phyloP scores from a whole-genome alignment of 2,797 vertebrate species.

The Enteromius unitaeniatus region DNA sequence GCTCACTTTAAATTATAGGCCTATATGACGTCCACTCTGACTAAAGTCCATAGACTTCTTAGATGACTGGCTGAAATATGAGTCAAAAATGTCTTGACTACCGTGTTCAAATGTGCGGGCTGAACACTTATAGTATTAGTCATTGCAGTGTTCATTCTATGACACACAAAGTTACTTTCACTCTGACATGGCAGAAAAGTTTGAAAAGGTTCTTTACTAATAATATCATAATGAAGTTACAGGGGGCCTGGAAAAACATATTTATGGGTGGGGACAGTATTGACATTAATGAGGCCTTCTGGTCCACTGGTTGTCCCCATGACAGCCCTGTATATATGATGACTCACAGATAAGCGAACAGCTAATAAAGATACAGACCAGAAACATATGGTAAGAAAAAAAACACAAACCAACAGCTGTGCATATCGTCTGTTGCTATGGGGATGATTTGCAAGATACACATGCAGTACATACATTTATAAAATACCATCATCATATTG shows the following conservation, averaged over 20 bases:
- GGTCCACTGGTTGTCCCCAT: background rate
- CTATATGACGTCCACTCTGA: background rate
- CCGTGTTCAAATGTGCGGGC: background rate
- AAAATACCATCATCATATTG: background rate
- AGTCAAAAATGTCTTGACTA: background rate
- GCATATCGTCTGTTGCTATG: conserved; percentile 4
- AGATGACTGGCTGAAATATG: background rate
- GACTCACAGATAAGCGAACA: background rate
- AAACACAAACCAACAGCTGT: conserved; percentile 14
- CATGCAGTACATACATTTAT: background rate
- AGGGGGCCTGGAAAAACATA: background rate
- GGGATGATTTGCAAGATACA: background rate
- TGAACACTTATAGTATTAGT: conserved; percentile 23
- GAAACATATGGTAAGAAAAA: conserved; percentile 24
- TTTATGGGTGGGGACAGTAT: background rate
- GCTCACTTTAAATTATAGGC: background rate
- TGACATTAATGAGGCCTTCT: background rate
- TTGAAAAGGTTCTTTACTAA: background rate
- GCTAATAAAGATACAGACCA: background rate
- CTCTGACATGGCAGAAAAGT: background rate
- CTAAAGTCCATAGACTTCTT: background rate
- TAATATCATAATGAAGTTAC: background rate
- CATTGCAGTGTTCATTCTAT: background rate
- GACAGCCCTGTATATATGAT: conserved; percentile 9
- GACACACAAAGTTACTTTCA: conserved; percentile 31